These are phyloP conservation scores for Latheticus oryzae DNA, from an alignment of 2,888 invertebrate genomes.

Conservation along the genomic window DNA sequence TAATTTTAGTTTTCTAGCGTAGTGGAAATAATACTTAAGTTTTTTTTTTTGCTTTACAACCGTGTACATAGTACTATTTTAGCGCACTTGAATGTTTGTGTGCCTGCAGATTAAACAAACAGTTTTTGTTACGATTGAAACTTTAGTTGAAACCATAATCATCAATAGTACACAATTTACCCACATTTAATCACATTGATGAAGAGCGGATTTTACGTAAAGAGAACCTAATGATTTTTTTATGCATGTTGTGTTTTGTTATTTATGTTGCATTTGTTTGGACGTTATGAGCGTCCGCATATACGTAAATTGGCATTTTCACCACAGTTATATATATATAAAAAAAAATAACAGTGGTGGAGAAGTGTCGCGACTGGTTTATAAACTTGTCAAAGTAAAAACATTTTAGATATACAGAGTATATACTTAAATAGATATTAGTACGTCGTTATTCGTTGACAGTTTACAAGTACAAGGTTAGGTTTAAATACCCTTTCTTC, in stretches of 20 bases:
- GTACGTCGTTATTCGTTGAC: constrained; percentile 56
- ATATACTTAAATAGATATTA: constrained; percentile 61
- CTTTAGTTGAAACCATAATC: constrained; percentile 61
- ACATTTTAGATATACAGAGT: constrained; percentile 55
- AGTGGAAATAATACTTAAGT: constrained; percentile 62
- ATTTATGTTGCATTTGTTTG: constrained; percentile 57
- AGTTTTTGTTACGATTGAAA: constrained; percentile 48
- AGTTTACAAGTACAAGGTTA: constrained; percentile 63
- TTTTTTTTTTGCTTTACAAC: constrained; percentile 55
- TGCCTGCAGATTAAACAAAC: constrained; percentile 58
- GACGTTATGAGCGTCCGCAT: constrained; percentile 42
- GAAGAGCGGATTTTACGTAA: constrained; percentile 56
- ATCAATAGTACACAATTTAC: constrained; percentile 64
- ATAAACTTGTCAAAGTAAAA: constrained; percentile 16
- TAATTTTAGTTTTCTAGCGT: constrained; percentile 62
- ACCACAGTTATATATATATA: too few species aligned
- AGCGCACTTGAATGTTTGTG: constrained; percentile 63
- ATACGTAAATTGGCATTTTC: constrained; percentile 41
- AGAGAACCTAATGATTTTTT: constrained; percentile 44
- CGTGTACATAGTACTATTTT: constrained; percentile 63
- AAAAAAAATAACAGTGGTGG: neutral
- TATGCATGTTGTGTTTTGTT: constrained; percentile 52
- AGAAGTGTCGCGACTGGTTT: constrained; percentile 28
- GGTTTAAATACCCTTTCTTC: constrained; percentile 55
- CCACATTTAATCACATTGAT: constrained; percentile 66